A percentile compares a stretch with the other conserved stretches of the same genome.
These are phyloP conservation scores for Pygoscelis antarcticus DNA, from an alignment of 2,113 vertebrate genomes.

Conservation along the genomic window DNA sequence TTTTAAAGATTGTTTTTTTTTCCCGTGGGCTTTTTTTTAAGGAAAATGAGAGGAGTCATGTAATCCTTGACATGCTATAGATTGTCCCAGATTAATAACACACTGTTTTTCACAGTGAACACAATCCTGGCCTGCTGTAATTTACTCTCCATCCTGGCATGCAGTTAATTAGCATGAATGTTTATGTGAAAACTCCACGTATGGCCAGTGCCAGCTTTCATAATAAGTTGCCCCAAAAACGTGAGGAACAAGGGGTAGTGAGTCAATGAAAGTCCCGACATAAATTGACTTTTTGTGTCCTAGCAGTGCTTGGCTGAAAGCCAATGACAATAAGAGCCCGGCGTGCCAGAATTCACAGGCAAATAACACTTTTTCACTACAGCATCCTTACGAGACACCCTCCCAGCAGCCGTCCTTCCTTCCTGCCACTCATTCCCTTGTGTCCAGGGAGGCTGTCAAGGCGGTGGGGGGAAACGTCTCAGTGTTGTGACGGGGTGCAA, in stretches of 20 bases:
- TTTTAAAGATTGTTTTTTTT: neutral
- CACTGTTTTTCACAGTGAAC: neutral
- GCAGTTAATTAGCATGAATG: neutral
- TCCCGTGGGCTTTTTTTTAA: neutral
- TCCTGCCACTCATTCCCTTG: constrained; percentile 34
- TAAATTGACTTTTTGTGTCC: constrained; percentile 58
- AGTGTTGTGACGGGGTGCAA: constrained; percentile 39
- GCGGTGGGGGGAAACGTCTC: neutral
- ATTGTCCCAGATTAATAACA: neutral
- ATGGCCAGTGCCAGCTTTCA: neutral
- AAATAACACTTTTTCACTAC: constrained; percentile 38
- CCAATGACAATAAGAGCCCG: constrained; percentile 31
- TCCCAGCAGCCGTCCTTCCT: constrained; percentile 21
- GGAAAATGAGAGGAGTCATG: neutral
- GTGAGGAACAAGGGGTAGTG: neutral
- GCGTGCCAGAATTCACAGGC: constrained; percentile 29
- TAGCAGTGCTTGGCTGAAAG: constrained; percentile 36
- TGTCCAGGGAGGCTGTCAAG: constrained; percentile 37
- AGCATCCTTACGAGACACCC: neutral
- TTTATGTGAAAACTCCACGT: neutral
- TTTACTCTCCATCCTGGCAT: neutral
- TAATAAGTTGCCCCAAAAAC: neutral
- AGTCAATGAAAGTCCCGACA: neutral
- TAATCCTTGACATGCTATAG: neutral
- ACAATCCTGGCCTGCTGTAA: neutral